Base-by-base conservation (phyloP, 2,797 vertebrate genomes). In the Bradypus variegatus region DNA sequence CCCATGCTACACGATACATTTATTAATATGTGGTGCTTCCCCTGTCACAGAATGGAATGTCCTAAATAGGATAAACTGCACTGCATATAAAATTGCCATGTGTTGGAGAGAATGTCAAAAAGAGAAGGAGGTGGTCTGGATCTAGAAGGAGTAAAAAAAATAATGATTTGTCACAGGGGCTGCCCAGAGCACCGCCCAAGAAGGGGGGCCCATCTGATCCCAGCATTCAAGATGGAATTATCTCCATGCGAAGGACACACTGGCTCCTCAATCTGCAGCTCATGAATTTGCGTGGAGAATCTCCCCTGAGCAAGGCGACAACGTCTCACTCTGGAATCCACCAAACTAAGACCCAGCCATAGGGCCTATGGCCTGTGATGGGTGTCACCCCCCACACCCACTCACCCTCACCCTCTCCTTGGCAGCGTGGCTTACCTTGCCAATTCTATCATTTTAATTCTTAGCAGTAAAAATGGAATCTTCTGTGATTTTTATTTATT, bases 321-420 rank as follows among this genome's bases (percentile, higher is more conserved):
- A 58, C n/a, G 8, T 5, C n/a, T n/a, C 70, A 36, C 62, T 82
- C 9, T 14, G 83, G 60, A 70, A 41, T 16, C 62, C 45, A 6
- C 45, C 25, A 58, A 60, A 23, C 65, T 25, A n/a, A 19, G 38
- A 18, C 36, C 7, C 70, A 50, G 50, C 23, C 14, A 1, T 1
- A 33, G 25, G 12, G 8, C 27, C 62, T 48, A 2, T 3, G 25
- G 31, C 1, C 6, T 12, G 12, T 0, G 9, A 8, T 0, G 13
- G 18, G 21, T 3, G 29, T 2, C 21, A 67, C 64, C 58, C 53
- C 58, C 58, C 16, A 5, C 18, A 16, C 55, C 55, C 58, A 18
- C 21, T 58, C 21, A 7, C 58, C 58, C 58, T 58, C 58, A 2
- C 38, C 8, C 3, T 72, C 18, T 41, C 21, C 45, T 19, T 65